phyloP scores from a whole-genome alignment of 2,888 invertebrate species.

The Napeogenes sylphis region DNA sequence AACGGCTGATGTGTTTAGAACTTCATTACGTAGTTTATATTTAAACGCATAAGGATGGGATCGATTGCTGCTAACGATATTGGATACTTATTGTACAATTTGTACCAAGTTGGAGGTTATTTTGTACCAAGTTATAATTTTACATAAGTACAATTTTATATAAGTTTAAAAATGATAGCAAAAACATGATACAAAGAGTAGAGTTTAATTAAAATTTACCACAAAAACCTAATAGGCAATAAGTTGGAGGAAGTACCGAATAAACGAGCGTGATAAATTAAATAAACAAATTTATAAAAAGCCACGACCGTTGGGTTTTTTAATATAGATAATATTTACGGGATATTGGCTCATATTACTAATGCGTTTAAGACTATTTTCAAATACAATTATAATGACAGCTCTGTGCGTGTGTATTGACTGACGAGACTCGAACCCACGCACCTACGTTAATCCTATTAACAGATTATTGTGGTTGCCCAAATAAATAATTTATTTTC shows the following conservation, averaged over 20 bases:
- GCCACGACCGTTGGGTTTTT: constrained; percentile 58
- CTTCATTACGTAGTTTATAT: constrained; percentile 52
- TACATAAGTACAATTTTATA: constrained; percentile 17
- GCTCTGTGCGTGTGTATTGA: constrained; percentile 25
- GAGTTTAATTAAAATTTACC: constrained; percentile 48
- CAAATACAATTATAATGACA: constrained; percentile 1
- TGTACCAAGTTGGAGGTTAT: too few species aligned
- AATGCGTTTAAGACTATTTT: not conserved
- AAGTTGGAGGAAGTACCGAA: constrained; percentile 69
- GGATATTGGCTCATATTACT: constrained; percentile 10
- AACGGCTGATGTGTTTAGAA: constrained; percentile 56
- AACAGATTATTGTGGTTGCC: constrained; percentile 61
- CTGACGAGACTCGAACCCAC: constrained; percentile 61
- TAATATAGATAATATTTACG: constrained; percentile 5
- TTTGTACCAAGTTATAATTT: too few species aligned
- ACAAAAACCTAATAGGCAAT: constrained; percentile 72
- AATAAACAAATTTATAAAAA: constrained; percentile 76
- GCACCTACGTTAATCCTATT: constrained; percentile 69
- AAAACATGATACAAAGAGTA: constrained; percentile 13
- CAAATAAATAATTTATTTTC: constrained; percentile 72
- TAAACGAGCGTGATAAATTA: constrained; percentile 75
- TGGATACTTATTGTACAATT: constrained; percentile 7
- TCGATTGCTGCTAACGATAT: constrained; percentile 21
- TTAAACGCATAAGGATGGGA: constrained; percentile 29
- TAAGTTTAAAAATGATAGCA: not conserved